Evolutionary conservation across 2,888 invertebrate species (phyloP), one percentile per base, ranked within the genome.

Genomic region (Cosmia trapezina): DNA sequence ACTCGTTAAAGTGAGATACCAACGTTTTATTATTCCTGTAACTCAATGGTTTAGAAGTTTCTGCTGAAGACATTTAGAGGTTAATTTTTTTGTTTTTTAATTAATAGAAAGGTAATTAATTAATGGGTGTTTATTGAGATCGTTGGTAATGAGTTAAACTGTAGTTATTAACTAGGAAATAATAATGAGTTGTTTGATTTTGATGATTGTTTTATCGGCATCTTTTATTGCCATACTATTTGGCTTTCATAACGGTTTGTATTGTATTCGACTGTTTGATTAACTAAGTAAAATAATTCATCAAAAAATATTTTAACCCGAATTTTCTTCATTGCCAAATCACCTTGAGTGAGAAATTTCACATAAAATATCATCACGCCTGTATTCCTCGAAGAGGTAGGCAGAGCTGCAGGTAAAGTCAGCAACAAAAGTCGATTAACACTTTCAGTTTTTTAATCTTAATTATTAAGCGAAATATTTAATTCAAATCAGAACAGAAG

Each of bases 1-100:
- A 72, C 75, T 88, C 82, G 83, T 87, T 87, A 83, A 86, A 87
- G 79, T 80, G 63, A 70, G 68, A 84, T 76, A 81, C 71, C 59
- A 51, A 57, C 33, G 65, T 80, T 79, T 80, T 59, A 78, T 82
- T 70, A 51, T 81, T 73, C 57, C 59, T 54, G 54, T 45, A 28
- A 59, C 47, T 64, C 47, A 51, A 57, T 17, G 63, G 64, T 14
- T 63, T 60, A 47, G 28, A n/a, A n/a, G 53, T 57, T 63, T 66
- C 49, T 60, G 61, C 28, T 60, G 19, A 56, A 66, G 57, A 19
- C 12, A 28, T 62, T 70, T 37, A 28, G 28, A 64, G 4, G 60
- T 51, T 75, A 19, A 66, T 75, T 64, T 60, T 54, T 62, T 61
- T 62, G 64, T 60, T 69, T 65, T 28, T 62, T 59, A 43, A 9